Evolutionary conservation across 2,113 vertebrate genomes (phyloP).

Genomic region (Orientallactaga bullata): DNA sequence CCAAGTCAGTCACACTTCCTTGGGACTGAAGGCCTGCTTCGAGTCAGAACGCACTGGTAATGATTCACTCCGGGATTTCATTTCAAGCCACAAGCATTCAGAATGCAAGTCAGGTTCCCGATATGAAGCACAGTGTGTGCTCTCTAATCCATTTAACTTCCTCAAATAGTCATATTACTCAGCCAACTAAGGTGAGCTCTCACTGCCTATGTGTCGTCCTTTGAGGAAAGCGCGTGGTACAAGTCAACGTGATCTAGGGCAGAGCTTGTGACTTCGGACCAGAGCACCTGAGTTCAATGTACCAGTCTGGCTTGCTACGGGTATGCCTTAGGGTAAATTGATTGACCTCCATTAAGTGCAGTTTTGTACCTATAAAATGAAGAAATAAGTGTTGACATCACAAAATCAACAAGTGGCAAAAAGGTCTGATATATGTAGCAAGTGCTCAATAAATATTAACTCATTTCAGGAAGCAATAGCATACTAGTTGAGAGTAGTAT

Average conservation of each 20-base stretch:
- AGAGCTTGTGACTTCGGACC: background rate
- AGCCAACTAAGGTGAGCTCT: background rate
- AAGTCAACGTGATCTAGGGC: background rate
- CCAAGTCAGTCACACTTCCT: constrained; percentile 11
- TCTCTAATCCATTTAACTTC: constrained; percentile 72
- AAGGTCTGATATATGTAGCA: background rate
- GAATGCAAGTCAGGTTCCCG: constrained; percentile 62
- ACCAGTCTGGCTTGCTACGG: background rate
- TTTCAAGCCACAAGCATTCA: constrained; percentile 75
- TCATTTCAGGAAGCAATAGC: background rate
- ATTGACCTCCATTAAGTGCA: constrained; percentile 12
- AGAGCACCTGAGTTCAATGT: background rate
- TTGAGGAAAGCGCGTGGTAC: background rate
- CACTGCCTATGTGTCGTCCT: background rate
- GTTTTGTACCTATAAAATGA: constrained; percentile 30
- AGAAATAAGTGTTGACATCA: background rate
- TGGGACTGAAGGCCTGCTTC: background rate
- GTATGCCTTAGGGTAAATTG: background rate
- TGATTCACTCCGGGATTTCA: constrained; percentile 77
- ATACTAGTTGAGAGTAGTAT: background rate
- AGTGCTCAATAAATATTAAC: background rate
- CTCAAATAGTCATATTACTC: constrained; percentile 61
- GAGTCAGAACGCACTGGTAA: constrained; percentile 24
- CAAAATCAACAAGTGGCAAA: background rate
- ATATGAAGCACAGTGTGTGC: constrained; percentile 11